Percentiles rank a stretch among this genome's conserved stretches.
Evolutionary conservation across 2,113 vertebrate species (phyloP).

Genomic region (Columbina picui): DNA sequence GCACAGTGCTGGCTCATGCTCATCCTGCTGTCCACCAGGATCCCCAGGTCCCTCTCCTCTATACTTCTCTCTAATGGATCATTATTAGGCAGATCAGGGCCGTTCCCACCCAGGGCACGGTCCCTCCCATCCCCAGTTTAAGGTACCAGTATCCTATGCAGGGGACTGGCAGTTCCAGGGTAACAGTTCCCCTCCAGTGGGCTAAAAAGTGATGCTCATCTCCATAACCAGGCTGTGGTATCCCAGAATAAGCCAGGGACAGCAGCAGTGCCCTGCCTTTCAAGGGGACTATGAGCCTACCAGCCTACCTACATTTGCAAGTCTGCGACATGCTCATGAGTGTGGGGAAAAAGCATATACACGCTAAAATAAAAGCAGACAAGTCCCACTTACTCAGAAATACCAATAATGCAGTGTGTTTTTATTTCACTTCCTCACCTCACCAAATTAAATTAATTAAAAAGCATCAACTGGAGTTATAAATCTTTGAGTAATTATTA

Average conservation of each 20-base stretch:
- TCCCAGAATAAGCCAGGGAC: not conserved
- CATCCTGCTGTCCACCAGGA: too few species aligned
- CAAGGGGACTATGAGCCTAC: not conserved
- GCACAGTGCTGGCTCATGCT: too few species aligned
- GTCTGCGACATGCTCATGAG: not conserved
- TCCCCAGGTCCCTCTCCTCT: too few species aligned
- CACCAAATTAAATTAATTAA: constrained; percentile 34
- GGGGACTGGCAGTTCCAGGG: not conserved
- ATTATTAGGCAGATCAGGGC: not conserved
- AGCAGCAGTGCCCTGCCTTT: not conserved
- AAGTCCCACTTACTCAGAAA: not conserved
- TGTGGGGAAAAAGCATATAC: not conserved
- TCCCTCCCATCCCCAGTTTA: not conserved
- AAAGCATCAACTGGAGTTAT: constrained; percentile 19
- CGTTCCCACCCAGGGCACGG: not conserved
- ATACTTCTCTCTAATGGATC: too few species aligned
- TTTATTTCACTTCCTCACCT: not conserved
- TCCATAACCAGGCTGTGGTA: not conserved
- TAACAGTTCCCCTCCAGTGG: not conserved
- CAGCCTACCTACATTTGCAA: not conserved
- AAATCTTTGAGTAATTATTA: constrained; percentile 35
- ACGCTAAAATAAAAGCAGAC: not conserved
- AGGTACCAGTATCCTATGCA: not conserved
- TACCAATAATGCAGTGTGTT: not conserved
- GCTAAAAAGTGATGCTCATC: not conserved